Evolutionary conservation across 2,888 invertebrate genomes (phyloP).

Genomic region (Apamea anceps): DNA sequence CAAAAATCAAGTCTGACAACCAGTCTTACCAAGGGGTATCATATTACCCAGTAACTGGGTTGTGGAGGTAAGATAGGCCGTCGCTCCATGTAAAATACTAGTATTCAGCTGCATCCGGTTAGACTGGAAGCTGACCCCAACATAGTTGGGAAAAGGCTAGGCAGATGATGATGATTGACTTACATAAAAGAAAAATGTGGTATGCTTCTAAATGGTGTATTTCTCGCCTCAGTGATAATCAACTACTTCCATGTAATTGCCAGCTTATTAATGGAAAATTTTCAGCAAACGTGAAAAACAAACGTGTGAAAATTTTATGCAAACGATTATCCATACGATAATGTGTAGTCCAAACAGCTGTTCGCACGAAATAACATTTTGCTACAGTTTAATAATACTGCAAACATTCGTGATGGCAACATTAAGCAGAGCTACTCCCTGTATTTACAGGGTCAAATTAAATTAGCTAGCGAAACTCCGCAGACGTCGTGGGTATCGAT

Average conservation of each 20-base stretch:
- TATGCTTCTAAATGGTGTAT: not conserved
- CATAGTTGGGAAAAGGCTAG: too few relatives aligned
- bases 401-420: slow-evolving; percentile 48
- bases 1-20: too few relatives aligned
- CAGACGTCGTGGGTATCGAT: not conserved
- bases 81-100: too few relatives aligned
- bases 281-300: slow-evolving; percentile 18
- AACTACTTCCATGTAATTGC: not conserved
- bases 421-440: slow-evolving; percentile 28
- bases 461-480: not conserved
- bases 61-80: too few relatives aligned
- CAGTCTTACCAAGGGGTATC: too few relatives aligned
- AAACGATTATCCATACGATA: slow-evolving; percentile 31
- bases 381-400: slow-evolving; percentile 33
- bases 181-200: not conserved
- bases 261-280: slow-evolving; percentile 30
- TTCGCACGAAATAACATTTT: slow-evolving; percentile 54
- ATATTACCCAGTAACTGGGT: too few relatives aligned
- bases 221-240: not conserved
- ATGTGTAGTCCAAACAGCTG: slow-evolving; percentile 33
- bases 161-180: too few relatives aligned
- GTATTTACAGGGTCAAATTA: slow-evolving; percentile 9
- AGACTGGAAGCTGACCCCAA: too few relatives aligned
- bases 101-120: too few relatives aligned
- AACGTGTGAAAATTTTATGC: slow-evolving; percentile 30